Evolutionary conservation across 2,888 invertebrate species (phyloP).

Genomic region (Eilema caniola): DNA sequence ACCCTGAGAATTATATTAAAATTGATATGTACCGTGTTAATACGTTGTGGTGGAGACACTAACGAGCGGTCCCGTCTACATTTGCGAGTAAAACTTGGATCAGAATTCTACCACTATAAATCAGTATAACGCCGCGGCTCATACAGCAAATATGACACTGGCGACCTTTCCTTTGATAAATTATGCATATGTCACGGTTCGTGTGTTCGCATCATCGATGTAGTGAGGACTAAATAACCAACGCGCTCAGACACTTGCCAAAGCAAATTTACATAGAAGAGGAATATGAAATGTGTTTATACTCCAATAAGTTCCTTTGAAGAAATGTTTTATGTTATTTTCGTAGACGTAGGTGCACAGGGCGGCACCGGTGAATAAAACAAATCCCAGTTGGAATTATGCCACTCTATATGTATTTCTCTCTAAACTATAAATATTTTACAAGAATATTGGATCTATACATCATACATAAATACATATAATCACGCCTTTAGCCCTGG

Average conservation of each 20-base stretch:
- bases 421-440: conserved; percentile 1
- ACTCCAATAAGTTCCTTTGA: conserved; percentile 45
- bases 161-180: conserved; percentile 60
- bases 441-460: neutral
- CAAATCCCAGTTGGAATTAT: conserved; percentile 14
- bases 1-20: neutral
- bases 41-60: conserved; percentile 41
- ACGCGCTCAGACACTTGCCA: conserved; percentile 46
- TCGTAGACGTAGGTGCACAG: conserved; percentile 11
- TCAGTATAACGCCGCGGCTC: conserved; percentile 31
- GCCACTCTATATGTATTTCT: neutral
- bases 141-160: conserved; percentile 40
- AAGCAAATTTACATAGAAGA: conserved; percentile 55
- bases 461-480: no score
- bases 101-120: conserved; percentile 47
- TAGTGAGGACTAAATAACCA: conserved; percentile 56
- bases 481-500: no score
- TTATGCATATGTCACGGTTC: conserved; percentile 56
- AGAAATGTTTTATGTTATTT: conserved; percentile 39
- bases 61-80: conserved; percentile 43
- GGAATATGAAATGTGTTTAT: conserved; percentile 51
- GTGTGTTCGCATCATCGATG: conserved; percentile 52
- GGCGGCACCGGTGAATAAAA: conserved; percentile 10
- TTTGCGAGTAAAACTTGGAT: conserved; percentile 45
- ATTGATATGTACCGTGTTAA: conserved; percentile 37